Evolutionary conservation across 2,113 vertebrate species (phyloP).

Genomic region (Macrotus californicus): DNA sequence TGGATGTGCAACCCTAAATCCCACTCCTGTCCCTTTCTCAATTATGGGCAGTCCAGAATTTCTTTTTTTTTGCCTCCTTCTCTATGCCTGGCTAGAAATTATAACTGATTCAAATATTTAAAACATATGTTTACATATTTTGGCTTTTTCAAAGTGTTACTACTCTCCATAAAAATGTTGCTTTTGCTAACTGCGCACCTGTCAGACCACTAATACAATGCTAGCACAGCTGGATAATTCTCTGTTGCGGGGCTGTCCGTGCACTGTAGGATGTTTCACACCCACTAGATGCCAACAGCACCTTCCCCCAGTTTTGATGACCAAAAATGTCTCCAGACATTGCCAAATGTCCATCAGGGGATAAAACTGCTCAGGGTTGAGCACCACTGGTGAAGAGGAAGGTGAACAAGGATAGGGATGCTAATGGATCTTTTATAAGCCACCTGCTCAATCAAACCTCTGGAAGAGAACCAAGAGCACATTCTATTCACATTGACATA

Average conservation of each 20-base stretch:
- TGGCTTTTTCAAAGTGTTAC: background rate
- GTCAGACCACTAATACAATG: background rate
- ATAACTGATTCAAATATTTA: background rate
- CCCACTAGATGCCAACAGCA: background rate
- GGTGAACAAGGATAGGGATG: background rate
- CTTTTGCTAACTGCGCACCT: background rate
- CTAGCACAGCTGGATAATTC: background rate
- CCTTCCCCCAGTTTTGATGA: background rate
- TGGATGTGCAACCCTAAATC: background rate
- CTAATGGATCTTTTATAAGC: background rate
- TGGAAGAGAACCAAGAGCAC: background rate
- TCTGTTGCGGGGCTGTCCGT: background rate
- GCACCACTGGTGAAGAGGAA: background rate
- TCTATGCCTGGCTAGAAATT: background rate
- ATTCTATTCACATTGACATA: background rate
- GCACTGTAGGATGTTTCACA: background rate
- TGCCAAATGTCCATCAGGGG: background rate
- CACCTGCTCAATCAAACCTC: background rate
- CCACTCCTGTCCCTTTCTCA: background rate
- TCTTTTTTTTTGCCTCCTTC: background rate
- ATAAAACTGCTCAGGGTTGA: background rate
- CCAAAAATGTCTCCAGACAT: background rate
- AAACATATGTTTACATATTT: background rate
- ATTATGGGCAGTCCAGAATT: background rate
- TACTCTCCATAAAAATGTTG: background rate